These are phyloP conservation scores for Protomyctophum bolini DNA, from an alignment of 2,113 vertebrate species.

Conservation along the genomic window DNA sequence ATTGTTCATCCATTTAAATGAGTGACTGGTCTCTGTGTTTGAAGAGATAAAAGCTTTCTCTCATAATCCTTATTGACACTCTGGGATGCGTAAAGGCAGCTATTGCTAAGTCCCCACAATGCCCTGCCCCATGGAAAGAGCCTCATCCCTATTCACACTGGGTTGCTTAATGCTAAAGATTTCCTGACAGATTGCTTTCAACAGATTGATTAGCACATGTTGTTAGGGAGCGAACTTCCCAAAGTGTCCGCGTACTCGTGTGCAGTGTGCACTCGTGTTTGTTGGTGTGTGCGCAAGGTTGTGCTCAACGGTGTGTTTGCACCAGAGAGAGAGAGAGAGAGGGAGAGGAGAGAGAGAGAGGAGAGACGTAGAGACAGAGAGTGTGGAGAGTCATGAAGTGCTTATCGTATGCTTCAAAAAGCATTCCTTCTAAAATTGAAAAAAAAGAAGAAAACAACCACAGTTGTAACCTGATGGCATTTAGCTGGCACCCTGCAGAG, in stretches of 20 bases:
- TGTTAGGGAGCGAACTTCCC: conserved; percentile 68
- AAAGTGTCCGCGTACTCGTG: conserved; percentile 36
- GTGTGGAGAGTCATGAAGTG: conserved; percentile 30
- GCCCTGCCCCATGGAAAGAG: conserved; percentile 71
- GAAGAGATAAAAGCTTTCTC: conserved; percentile 81
- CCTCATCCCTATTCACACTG: conserved; percentile 74
- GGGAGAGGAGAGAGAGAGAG: too few species aligned
- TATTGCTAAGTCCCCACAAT: conserved; percentile 75
- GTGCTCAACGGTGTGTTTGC: conserved; percentile 3
- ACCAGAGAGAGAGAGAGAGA: conserved; percentile 19
- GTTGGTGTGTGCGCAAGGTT: not conserved
- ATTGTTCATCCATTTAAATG: conserved; percentile 81
- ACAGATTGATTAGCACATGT: conserved; percentile 79
- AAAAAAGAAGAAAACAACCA: conserved; percentile 46
- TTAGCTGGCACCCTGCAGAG: conserved; percentile 51
- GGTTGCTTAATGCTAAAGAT: conserved; percentile 82
- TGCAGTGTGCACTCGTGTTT: conserved; percentile 1
- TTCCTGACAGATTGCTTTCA: conserved; percentile 83
- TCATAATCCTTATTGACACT: conserved; percentile 85
- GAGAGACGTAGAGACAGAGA: too few species aligned
- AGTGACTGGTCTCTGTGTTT: conserved; percentile 80
- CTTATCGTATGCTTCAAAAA: conserved; percentile 68
- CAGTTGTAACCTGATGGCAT: conserved; percentile 65
- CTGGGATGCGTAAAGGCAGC: conserved; percentile 76
- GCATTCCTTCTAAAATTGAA: conserved; percentile 47